Evolutionary conservation across 2,888 invertebrate genomes (phyloP), one percentile per base, ranked within the genome.

Genomic region (Atherix ibis): DNA sequence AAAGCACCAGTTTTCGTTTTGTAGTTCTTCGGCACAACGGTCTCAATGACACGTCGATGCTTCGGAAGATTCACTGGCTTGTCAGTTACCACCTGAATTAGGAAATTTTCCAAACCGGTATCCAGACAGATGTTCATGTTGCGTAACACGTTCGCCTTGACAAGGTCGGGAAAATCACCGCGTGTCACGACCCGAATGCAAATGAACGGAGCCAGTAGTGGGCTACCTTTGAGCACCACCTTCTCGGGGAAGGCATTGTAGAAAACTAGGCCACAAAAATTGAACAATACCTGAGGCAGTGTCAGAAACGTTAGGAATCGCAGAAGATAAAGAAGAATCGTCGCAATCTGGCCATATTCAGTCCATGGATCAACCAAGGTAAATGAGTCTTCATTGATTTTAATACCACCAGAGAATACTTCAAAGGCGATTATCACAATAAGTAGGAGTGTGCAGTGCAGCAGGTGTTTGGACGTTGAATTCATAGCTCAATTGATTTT

Each of bases 181-280:
- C 92, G 71, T 1, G 94, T 95, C 5, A 95, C 94, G 17, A 92
- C 78, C 44, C 94, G 72, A 46, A 95, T 82, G 57, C 91, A 94
- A 38, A 95, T 81, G 56, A 92, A 92, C 4, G 94, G 94, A 31
- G 91, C 89, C 43, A 92, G 60, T 22, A 92, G 63, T 3, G 92
- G 92, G 5, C 89, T 88, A 13, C 89, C 87, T 60, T 88, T 88
- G 22, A 87, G 64, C 43, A 75, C 68, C 3, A 89, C 83, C 64
- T 85, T 87, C 46, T 91, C 89, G 34, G 91, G 88, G 58, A 95
- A 95, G 43, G 91, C 87, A 66, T 94, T 94, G 61, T 88, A 94
- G 44, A 87, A 68, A 37, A 81, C 73, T 41, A 94, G 63, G 29
- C 92, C 91, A 44, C 79, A 68, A 59, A 88, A 85, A 45, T 61